These are phyloP conservation scores for Channa argus DNA, from an alignment of 2,113 vertebrate genomes.

Conservation along the genomic window DNA sequence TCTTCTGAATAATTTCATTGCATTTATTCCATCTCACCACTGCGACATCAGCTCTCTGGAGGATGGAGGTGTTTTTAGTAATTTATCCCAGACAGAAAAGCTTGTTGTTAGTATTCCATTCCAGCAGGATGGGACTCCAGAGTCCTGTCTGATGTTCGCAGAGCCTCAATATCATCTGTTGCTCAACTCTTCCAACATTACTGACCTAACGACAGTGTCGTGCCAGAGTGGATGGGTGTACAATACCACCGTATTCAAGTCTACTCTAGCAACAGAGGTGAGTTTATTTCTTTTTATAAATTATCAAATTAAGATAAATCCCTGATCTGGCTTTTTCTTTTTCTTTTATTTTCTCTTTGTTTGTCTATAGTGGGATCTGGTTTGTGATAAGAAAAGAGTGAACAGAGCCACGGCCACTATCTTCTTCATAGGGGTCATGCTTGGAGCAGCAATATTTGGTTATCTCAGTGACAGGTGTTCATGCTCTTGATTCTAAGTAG, in stretches of 20 bases:
- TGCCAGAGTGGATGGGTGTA: conserved; percentile 90
- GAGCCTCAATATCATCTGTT: conserved; percentile 84
- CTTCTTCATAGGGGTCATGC: conserved; percentile 88
- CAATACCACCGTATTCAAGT: conserved; percentile 85
- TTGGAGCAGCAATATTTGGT: conserved; percentile 86
- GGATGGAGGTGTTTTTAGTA: conserved; percentile 70
- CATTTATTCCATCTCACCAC: conserved; percentile 84
- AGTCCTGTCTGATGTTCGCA: conserved; percentile 86
- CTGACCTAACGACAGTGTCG: conserved; percentile 53
- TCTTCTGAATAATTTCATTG: conserved; percentile 87
- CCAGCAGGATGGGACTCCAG: conserved; percentile 80
- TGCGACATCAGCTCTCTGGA: conserved; percentile 82
- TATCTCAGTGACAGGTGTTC: conserved; percentile 88
- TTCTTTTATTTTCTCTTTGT: conserved; percentile 1
- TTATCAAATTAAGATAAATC: not conserved
- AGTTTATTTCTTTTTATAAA: conserved; percentile 6
- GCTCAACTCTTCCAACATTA: conserved; percentile 75
- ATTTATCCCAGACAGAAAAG: conserved; percentile 80
- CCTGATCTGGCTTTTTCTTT: not conserved
- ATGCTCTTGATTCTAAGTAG: not conserved
- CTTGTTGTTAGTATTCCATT: conserved; percentile 82
- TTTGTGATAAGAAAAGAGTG: conserved; percentile 60
- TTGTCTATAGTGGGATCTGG: conserved; percentile 66
- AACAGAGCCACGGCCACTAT: conserved; percentile 85
- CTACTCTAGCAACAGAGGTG: conserved; percentile 90